phyloP scores from a whole-genome alignment of 2,888 invertebrate species.

The Notocelia uddmanniana region DNA sequence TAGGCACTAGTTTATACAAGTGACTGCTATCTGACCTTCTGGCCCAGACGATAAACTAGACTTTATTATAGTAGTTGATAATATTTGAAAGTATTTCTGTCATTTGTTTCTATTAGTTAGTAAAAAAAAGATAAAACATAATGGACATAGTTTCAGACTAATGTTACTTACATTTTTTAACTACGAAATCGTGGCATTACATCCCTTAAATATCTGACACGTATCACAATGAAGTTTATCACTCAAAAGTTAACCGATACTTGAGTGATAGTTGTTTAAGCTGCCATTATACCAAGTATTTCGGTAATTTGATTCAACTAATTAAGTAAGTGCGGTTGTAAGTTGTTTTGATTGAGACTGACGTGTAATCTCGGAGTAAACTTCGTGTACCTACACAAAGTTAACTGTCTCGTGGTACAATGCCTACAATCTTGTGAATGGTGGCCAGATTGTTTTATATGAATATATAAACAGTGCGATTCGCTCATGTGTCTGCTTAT shows the following conservation, averaged over 20 bases:
- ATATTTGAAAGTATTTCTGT: not conserved
- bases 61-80: too few species aligned
- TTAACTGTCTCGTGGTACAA: too few species aligned
- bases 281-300: slow-evolving; percentile 34
- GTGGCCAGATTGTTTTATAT: too few species aligned
- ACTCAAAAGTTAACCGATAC: slow-evolving; percentile 18
- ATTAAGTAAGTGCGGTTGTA: slow-evolving; percentile 26
- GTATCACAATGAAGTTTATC: not conserved
- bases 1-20: too few species aligned
- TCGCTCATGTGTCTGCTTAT: too few species aligned
- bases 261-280: slow-evolving; percentile 35
- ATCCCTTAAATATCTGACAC: too few species aligned
- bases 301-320: slow-evolving; percentile 28
- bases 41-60: too few species aligned
- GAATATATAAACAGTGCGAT: too few species aligned
- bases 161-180: not conserved
- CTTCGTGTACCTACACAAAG: not conserved
- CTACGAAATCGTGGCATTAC: too few species aligned
- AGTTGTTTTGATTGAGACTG: slow-evolving; percentile 30
- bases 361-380: slow-evolving; percentile 15
- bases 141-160: not conserved
- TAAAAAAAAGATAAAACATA: not conserved
- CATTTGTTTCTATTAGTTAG: too few species aligned
- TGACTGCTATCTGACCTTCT: too few species aligned
- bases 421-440: too few species aligned